These are phyloP conservation scores for Syrmaticus mikado DNA, from an alignment of 2,113 vertebrate genomes.

Conservation along the genomic window DNA sequence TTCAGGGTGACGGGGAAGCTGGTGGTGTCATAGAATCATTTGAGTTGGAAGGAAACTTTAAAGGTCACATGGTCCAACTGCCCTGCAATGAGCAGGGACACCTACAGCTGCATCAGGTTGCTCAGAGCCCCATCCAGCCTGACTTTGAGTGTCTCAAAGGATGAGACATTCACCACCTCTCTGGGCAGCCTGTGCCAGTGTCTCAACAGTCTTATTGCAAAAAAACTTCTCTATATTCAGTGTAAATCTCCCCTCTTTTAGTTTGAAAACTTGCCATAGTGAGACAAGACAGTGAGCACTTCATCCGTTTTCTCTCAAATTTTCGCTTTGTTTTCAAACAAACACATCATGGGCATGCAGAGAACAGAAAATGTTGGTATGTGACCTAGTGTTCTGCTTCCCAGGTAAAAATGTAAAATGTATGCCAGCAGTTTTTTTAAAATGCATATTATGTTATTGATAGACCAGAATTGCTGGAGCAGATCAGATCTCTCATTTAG, in stretches of 20 bases:
- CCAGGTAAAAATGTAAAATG: constrained; percentile 72
- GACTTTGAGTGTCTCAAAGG: too few species aligned
- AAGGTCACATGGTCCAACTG: too few species aligned
- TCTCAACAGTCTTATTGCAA: too few species aligned
- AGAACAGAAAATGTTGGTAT: constrained; percentile 7
- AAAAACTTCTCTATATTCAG: too few species aligned
- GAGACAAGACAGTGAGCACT: neutral
- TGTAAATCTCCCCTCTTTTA: too few species aligned
- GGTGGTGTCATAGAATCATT: neutral
- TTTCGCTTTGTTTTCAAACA: constrained; percentile 23
- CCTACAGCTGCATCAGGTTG: too few species aligned
- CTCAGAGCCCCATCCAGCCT: too few species aligned
- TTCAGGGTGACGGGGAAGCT: neutral
- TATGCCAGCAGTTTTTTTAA: constrained; percentile 67
- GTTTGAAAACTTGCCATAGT: neutral
- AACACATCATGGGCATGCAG: neutral
- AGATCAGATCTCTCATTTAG: constrained; percentile 78
- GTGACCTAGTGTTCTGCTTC: constrained; percentile 6
- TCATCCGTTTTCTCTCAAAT: neutral
- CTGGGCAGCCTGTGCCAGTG: too few species aligned
- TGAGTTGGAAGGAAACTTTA: too few species aligned
- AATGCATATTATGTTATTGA: constrained; percentile 69
- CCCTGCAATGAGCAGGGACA: too few species aligned
- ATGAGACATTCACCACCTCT: too few species aligned
- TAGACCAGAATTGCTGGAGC: constrained; percentile 71